These are phyloP conservation scores for Trichoplusia ni DNA, from an alignment of 1,140 invertebrate genomes.

Conservation along the genomic window DNA sequence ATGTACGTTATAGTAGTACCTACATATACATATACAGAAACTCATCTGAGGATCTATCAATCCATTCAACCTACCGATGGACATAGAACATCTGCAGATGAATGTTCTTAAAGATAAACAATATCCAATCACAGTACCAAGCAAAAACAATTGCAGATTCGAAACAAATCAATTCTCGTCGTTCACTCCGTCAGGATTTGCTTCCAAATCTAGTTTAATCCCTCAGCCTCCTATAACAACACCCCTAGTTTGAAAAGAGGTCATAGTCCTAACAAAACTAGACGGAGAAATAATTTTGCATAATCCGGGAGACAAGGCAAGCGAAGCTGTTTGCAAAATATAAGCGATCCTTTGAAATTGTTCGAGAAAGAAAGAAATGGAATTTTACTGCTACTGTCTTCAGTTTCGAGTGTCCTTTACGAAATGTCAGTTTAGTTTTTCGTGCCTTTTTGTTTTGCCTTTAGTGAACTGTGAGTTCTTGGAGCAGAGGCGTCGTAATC, in stretches of 20 bases:
- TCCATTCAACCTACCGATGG: no score
- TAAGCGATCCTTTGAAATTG: constrained; percentile 14
- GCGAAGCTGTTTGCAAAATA: constrained; percentile 4
- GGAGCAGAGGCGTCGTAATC: background rate
- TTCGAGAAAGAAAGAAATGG: constrained; percentile 1
- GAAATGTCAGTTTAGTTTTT: background rate
- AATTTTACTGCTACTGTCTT: background rate
- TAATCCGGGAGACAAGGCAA: constrained; percentile 10
- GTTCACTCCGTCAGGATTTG: no score
- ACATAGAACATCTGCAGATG: no score
- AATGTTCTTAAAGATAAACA: no score
- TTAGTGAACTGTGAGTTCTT: background rate
- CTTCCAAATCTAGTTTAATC: background rate
- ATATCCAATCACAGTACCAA: no score
- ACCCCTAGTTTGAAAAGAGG: background rate
- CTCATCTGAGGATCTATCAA: no score
- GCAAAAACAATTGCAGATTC: background rate
- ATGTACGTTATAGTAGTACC: no score
- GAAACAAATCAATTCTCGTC: background rate
- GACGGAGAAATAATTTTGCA: constrained; percentile 12
- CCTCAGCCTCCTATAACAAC: background rate
- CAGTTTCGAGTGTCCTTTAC: background rate
- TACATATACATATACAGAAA: no score
- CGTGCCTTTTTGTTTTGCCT: background rate
- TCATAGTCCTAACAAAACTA: background rate